phyloP scores from a whole-genome alignment of 2,797 vertebrate genomes.

The Linurgus olivaceus region DNA sequence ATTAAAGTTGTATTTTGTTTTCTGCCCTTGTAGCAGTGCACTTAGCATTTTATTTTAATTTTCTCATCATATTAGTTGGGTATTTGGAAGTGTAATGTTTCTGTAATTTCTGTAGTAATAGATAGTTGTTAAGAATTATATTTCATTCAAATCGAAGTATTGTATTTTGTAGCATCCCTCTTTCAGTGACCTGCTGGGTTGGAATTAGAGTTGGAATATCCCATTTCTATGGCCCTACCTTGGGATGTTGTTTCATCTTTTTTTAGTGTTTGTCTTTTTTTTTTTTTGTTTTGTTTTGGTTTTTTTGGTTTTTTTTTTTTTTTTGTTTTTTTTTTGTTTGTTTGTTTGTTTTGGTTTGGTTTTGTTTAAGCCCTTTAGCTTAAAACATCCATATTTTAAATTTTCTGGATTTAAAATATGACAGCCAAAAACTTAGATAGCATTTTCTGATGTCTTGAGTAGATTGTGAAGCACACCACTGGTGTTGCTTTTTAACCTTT shows the following conservation, averaged over 20 bases:
- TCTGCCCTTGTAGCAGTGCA: not conserved
- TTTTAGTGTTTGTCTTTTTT: not conserved
- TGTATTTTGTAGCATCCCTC: not conserved
- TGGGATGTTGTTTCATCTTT: not conserved
- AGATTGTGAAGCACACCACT: not conserved
- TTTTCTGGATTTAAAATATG: not conserved
- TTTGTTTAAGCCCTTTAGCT: not conserved
- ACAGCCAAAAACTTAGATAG: not conserved
- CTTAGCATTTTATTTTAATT: not conserved
- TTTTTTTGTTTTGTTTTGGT: not conserved
- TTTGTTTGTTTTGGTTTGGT: not conserved
- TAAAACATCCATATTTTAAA: not conserved
- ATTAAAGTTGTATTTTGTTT: not conserved
- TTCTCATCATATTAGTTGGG: not conserved
- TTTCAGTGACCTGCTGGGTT: not conserved
- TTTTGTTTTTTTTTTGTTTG: no score
- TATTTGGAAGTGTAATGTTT: not conserved
- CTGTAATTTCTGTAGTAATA: not conserved
- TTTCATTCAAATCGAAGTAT: not conserved
- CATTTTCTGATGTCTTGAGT: not conserved
- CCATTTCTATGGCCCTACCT: not conserved
- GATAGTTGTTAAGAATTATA: not conserved
- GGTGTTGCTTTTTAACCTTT: not conserved
- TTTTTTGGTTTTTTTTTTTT: accelerated
- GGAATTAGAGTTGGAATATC: not conserved